A percentile compares a stretch with the other conserved stretches of the same genome.
Evolutionary conservation across 23 tunicate species (phyloP).

Genomic region (Botrylloides violaceus): DNA sequence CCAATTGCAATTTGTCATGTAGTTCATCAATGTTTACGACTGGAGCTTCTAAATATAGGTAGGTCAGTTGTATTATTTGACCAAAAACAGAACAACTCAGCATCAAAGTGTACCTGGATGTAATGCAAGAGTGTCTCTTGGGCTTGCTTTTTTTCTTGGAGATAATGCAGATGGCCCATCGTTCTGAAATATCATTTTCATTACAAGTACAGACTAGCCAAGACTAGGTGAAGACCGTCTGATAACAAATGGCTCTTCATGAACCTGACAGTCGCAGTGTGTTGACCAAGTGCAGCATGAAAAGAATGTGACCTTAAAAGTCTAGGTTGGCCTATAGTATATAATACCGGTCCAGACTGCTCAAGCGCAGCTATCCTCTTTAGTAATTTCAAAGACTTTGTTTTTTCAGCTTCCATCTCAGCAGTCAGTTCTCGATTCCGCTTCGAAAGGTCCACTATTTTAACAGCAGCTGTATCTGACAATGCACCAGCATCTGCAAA

Average conservation of each 20-base stretch:
- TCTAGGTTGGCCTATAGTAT: background rate
- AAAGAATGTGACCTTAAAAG: no score
- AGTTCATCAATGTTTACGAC: constrained; percentile 24
- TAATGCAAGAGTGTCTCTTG: constrained; percentile 6
- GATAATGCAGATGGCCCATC: background rate
- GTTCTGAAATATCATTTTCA: no score
- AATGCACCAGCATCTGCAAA: constrained; percentile 55
- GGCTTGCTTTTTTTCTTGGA: constrained; percentile 14
- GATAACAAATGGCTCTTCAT: no score
- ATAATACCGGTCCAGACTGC: constrained; percentile 21
- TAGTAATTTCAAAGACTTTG: constrained; percentile 45
- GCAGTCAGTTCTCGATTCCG: constrained; percentile 72
- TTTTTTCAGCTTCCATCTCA: constrained; percentile 69
- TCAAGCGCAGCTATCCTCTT: constrained; percentile 50
- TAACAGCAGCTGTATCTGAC: constrained; percentile 66
- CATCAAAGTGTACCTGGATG: background rate
- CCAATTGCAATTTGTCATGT: constrained; percentile 43
- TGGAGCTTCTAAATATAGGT: background rate
- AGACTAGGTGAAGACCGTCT: no score
- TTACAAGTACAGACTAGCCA: no score
- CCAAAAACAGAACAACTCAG: no score
- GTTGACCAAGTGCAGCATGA: no score
- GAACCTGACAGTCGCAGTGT: no score
- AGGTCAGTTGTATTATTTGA: background rate
- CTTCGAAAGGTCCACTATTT: constrained; percentile 90